phyloP scores from a whole-genome alignment of 2,888 invertebrate species.

The Galeruca laticollis region DNA sequence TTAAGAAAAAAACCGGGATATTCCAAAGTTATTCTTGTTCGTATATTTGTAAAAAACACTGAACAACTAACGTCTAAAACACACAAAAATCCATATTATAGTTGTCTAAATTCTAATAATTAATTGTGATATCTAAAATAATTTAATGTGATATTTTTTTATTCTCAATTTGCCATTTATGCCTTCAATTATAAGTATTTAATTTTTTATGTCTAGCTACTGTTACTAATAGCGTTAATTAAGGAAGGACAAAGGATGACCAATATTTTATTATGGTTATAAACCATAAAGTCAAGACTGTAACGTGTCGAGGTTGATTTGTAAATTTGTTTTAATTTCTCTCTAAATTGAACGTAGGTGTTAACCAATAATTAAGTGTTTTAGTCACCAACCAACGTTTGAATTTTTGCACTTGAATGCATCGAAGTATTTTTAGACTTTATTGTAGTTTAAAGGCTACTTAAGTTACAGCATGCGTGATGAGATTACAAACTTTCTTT shows the following conservation, averaged over 20 bases:
- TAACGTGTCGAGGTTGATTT: slow-evolving; percentile 16
- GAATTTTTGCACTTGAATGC: slow-evolving; percentile 28
- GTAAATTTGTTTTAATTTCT: slow-evolving; percentile 26
- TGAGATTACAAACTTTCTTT: neutral
- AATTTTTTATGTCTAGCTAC: neutral
- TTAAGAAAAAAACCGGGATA: too few relatives aligned
- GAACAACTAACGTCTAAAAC: too few relatives aligned
- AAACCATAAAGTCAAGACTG: slow-evolving; percentile 4
- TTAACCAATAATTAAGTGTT: slow-evolving; percentile 41
- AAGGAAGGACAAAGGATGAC: slow-evolving; percentile 7
- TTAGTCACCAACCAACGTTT: slow-evolving; percentile 18
- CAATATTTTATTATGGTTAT: slow-evolving; percentile 11
- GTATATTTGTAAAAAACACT: too few relatives aligned
- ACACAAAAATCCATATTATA: too few relatives aligned
- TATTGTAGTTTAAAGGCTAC: neutral
- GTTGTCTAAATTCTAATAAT: neutral
- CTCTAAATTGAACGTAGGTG: slow-evolving; percentile 45
- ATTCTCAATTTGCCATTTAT: neutral
- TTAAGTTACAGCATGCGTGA: neutral
- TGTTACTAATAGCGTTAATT: neutral
- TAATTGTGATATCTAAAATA: neutral
- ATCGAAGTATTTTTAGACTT: slow-evolving; percentile 9
- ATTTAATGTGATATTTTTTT: neutral
- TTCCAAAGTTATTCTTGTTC: too few relatives aligned
- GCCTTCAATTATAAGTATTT: neutral